Conservation (phyloP, 23 tunicate species). For the Ciona savignyi region DNA sequence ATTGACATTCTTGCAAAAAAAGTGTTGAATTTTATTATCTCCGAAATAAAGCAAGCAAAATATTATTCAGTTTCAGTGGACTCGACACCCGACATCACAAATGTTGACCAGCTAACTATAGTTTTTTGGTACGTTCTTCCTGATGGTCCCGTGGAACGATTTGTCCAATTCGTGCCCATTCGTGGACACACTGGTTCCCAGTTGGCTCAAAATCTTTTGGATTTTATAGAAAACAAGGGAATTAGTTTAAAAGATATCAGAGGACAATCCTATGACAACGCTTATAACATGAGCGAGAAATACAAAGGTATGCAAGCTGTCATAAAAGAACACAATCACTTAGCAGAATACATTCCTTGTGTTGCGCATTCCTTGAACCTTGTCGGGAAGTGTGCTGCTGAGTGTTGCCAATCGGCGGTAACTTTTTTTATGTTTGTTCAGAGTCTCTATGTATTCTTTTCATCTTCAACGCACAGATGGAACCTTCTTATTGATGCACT, state of each 20-base stretch:
- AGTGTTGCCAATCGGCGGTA: conserved; percentile 14
- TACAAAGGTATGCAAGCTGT: conserved; percentile 22
- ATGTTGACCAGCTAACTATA: conserved; percentile 23
- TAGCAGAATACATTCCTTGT: conserved; percentile 13
- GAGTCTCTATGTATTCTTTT: conserved; percentile 20
- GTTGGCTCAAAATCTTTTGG: conserved; percentile 18
- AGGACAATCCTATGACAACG: conserved; percentile 25
- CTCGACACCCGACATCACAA: conserved; percentile 29
- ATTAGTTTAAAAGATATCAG: conserved; percentile 19
- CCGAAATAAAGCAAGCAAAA: conserved; percentile 32
- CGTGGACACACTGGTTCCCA: conserved; percentile 23
- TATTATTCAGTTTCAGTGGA: conserved; percentile 21
- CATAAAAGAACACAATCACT: conserved; percentile 7
- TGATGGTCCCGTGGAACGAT: conserved; percentile 19
- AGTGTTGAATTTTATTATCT: conserved; percentile 18
- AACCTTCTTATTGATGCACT: conserved; percentile 16
- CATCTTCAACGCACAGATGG: conserved; percentile 17
- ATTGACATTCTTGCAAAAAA: conserved; percentile 19
- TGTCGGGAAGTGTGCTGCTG: no score
- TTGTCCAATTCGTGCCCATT: conserved; percentile 28
- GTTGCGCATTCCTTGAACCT: no score
- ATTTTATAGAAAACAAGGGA: conserved; percentile 11
- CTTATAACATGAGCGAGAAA: conserved; percentile 18
- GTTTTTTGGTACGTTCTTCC: conserved; percentile 29
- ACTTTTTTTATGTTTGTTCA: conserved; percentile 5